Base-by-base conservation (phyloP, 2,888 invertebrate species). In the Diaphora mendica region DNA sequence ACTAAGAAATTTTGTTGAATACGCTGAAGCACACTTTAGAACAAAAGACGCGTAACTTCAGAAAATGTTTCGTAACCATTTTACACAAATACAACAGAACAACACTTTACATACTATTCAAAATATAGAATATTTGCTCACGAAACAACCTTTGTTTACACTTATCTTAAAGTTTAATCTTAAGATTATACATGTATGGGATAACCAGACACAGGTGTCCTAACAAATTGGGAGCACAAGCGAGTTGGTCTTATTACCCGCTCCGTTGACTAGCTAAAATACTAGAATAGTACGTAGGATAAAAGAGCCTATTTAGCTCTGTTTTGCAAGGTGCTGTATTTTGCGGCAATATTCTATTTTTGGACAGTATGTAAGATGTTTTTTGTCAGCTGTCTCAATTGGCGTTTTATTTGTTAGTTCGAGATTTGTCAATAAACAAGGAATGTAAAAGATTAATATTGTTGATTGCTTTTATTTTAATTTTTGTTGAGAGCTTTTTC, bases 151-250 rank as follows among this genome's bases (percentile, higher is more conserved):
- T 80, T 79, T 83, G 83, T 84, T 84, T 83, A 85, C 84, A 82
- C 65, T 70, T 80, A 77, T 82, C 80, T 85, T 83, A 78, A 76
- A 85, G 84, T 84, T 85, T 85, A 84, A 85, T 84, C 84, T 84
- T 82, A 77, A 83, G 85, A 84, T 83, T 82, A 84, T 80, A 85
- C 82, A 78, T 79, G 82, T 82, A 79, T 81, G 81, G 79, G 73
- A 83, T 83, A 83, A 72, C 78, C 75, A 72, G 75, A 72, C 87
- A 79, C 90, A 90, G 90, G 90, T 90, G 90, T 82, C 78, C 78
- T 81, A 79, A 81, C 83, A 88, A 89, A 90, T 89, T 89, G 89
- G 85, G 82, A 77, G 70, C 72, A 77, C 78, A 74, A 78, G 79
- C 79, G 68, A 79, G 77, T 77, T 76, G 78, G 64, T 74, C 70